These are phyloP conservation scores for Trichosurus vulpecula DNA, from an alignment of 2,797 vertebrate species.

Conservation along the genomic window DNA sequence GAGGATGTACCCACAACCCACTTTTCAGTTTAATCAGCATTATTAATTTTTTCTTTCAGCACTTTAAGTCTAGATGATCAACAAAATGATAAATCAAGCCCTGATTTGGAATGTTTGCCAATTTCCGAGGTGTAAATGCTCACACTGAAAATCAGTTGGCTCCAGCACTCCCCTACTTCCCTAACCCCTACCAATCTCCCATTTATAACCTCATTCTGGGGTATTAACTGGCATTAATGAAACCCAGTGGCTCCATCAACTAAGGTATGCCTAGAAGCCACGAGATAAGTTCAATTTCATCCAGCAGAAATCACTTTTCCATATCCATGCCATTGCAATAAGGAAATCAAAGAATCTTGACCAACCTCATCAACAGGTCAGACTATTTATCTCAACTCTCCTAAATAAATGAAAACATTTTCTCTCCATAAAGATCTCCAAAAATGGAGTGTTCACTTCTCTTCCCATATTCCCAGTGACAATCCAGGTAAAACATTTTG, in stretches of 20 bases:
- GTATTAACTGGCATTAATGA: background rate
- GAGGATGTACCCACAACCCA: background rate
- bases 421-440: background rate
- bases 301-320: background rate
- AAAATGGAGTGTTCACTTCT: background rate
- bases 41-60: background rate
- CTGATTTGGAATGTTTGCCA: background rate
- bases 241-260: background rate
- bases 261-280: background rate
- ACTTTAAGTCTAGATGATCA: background rate
- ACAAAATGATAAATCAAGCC: background rate
- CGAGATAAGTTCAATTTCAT: background rate
- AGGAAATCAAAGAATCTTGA: background rate
- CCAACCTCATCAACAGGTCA: background rate
- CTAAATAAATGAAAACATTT: background rate
- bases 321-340: background rate
- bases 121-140: background rate
- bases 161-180: background rate
- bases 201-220: background rate
- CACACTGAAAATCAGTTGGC: background rate
- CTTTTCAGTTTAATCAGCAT: background rate
- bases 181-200: background rate
- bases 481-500: background rate
- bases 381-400: background rate
- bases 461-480: background rate